Base-by-base conservation (phyloP, 2,797 vertebrate species). In the Tenualosa ilisha region DNA sequence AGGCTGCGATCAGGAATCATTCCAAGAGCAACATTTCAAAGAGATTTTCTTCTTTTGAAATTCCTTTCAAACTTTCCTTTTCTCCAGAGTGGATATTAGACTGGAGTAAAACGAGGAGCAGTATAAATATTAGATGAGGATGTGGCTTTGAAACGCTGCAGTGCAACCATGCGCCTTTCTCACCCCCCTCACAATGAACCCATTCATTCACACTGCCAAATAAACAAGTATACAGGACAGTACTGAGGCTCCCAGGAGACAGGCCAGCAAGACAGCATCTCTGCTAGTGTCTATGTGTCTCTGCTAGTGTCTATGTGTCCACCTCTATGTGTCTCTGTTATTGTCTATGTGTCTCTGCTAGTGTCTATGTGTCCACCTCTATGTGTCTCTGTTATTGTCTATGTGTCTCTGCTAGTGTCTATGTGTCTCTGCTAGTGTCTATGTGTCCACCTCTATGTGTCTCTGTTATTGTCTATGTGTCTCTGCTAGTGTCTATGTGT, bases 121-220 rank as follows among this genome's bases (percentile, higher is more conserved):
- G 26, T 17, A 72, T 72, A 40, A 72, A 72, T 72, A 72, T 72
- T 72, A 72, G 31, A 72, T 72, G 65, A 72, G 65, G 26, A 72
- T 26, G 31, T 72, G 65, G 26, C 65, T 72, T 72, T 72, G 65
- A 72, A 72, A 72, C 13, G 31, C 26, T 15, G 65, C 26, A 37
- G 15, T 72, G 15, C 15, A 40, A 31, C 13, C 31, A 12, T 3
- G 11, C 0, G 26, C 31, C 65, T 3, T 31, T 37, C 13, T 72
- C 12, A 15, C 24, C 17, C 26, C 56, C 7, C 65, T 15, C 65
- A 40, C 65, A 72, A 72, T 72, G 65, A 68, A 26, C 65, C 65
- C 65, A 72, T 72, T 72, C 65, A 72, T 37, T 17, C 31, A 12
- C 65, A 37, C 31, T 72, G 65, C 65, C 65, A 72, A 68, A 37